These are phyloP conservation scores for Canis aureus DNA, from an alignment of 2,113 vertebrate genomes.

Conservation along the genomic window DNA sequence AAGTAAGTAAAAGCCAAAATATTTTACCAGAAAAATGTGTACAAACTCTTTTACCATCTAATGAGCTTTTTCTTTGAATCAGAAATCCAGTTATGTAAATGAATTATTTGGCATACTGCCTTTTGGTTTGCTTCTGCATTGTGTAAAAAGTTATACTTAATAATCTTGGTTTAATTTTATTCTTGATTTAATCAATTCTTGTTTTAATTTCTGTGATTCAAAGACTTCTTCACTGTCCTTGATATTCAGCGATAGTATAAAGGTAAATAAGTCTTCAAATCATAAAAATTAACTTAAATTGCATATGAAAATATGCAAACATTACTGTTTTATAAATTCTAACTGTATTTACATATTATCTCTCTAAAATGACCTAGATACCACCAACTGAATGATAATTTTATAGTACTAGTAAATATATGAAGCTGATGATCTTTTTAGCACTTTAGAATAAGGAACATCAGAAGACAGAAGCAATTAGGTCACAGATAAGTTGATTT, in stretches of 20 bases:
- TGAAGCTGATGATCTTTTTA: not conserved
- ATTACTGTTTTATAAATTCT: conserved; percentile 1
- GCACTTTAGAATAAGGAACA: not conserved
- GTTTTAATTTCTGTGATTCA: not conserved
- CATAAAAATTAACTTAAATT: conserved; percentile 17
- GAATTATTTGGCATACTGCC: not conserved
- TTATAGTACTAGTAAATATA: not conserved
- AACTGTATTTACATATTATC: not conserved
- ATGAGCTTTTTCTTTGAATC: not conserved
- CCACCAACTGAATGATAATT: not conserved
- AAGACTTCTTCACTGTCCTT: not conserved
- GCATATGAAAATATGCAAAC: not conserved
- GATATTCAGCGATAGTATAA: not conserved
- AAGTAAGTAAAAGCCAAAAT: not conserved
- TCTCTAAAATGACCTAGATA: not conserved
- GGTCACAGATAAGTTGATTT: not conserved
- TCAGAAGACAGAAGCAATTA: not conserved
- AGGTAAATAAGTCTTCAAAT: conserved; percentile 17
- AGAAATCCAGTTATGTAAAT: conserved; percentile 32
- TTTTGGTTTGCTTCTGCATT: not conserved
- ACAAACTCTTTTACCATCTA: not conserved
- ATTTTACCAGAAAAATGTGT: not conserved
- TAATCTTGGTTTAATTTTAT: not conserved
- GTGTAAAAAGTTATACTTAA: not conserved
- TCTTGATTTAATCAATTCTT: not conserved